Evolutionary conservation across 2,113 vertebrate species (phyloP), one percentile per base, ranked within the genome.

Genomic region (Leuciscus idus): DNA sequence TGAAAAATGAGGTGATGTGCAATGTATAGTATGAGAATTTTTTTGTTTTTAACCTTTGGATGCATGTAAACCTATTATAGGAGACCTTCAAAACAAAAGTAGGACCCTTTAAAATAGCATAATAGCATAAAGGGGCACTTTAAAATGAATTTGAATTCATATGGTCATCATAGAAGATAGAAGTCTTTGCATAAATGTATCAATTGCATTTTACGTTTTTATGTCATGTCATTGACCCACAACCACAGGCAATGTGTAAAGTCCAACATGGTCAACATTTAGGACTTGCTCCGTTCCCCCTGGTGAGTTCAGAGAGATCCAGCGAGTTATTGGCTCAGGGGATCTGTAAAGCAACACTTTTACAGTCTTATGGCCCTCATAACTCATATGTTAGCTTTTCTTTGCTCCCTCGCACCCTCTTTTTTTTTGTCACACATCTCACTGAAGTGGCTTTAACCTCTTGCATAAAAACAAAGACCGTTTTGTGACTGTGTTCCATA

Each of bases 381-480:
- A 5, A 19, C 64, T 75, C 33, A 3, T 43, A 87, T 72, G 12
- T 81, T 77, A 21, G 77, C 81, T 79, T 79, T 57, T 61, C 48
- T 66, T 11, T 59, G 62, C 72, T 80, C 84, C 85, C 75, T 48
- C 23, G 2, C 30, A 59, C 55, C 68, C 17, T 30, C 30, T 66
- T 83, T 23, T 46, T 74, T 89, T 48, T 26, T 73, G 13, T 21
- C 1, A 62, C 83, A 30, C 36, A 59, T 12, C 39, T 74, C 39
- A 70, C 30, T 17, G 39, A 83, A 82, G 84, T 86, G 30, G 52
- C n/a, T 83, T 84, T 78, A 66, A 66, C 81, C 76, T 84, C 77
- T 28, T 72, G 81, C 62, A 39, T 84, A 61, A 79, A 88, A 59
- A 87, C 91, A 92, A 92, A 89, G 88, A 61, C 7, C 1, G 81